These are phyloP conservation scores for Ophion slaviceki DNA, from an alignment of 2,888 invertebrate genomes.

Conservation along the genomic window DNA sequence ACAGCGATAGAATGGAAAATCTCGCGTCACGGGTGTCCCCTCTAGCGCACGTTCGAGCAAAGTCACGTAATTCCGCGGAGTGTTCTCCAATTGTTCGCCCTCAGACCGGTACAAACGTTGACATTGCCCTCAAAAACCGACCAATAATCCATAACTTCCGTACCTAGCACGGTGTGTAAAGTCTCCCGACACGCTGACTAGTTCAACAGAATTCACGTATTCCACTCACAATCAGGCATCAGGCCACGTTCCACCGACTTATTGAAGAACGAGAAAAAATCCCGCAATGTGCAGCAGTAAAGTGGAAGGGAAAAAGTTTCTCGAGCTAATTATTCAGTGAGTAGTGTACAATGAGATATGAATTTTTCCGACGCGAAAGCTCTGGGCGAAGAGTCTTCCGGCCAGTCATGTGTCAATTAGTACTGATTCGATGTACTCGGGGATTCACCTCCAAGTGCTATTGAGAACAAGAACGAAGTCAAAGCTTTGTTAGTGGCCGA, in stretches of 20 bases:
- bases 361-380: background rate
- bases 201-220: conserved; percentile 1
- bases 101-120: conserved; percentile 45
- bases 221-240: background rate
- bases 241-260: background rate
- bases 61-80: conserved; percentile 67
- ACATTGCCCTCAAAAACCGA: conserved; percentile 23
- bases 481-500: conserved; percentile 46
- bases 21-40: conserved; percentile 41
- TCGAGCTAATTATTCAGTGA: background rate
- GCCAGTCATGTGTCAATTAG: conserved; percentile 34
- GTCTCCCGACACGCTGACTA: background rate
- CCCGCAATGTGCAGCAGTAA: background rate
- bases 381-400: background rate
- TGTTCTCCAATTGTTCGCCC: conserved; percentile 59
- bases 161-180: background rate
- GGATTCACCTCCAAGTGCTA: background rate
- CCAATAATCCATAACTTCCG: background rate
- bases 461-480: conserved; percentile 25
- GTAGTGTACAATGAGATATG: background rate
- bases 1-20: conserved; percentile 36
- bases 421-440: background rate
- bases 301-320: background rate
- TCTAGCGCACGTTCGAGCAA: conserved; percentile 50
- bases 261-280: background rate